Conservation (phyloP, 1,140 invertebrate species). For the Ectropis grisescens region DNA sequence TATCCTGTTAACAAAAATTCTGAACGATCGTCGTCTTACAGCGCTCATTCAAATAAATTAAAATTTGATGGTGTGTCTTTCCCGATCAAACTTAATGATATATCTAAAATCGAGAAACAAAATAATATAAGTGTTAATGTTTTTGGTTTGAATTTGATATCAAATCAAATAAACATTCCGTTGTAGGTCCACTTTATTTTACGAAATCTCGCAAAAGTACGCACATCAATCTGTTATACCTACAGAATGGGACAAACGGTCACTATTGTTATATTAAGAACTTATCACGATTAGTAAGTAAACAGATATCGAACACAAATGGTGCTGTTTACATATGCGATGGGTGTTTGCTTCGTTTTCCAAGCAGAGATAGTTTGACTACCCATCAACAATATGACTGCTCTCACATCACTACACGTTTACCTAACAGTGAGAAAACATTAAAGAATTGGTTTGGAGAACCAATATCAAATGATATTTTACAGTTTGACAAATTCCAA, state of each 20-base stretch:
- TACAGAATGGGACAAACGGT: slow-evolving; percentile 11
- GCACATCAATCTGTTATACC: slow-evolving; percentile 29
- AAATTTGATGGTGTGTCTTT: slow-evolving; percentile 44
- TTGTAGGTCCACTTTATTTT: slow-evolving; percentile 30
- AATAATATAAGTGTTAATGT: slow-evolving; percentile 41
- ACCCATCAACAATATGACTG: slow-evolving; percentile 26
- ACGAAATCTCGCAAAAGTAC: slow-evolving; percentile 20
- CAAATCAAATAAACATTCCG: slow-evolving; percentile 10
- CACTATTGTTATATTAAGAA: slow-evolving; percentile 41
- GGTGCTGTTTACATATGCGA: slow-evolving; percentile 27
- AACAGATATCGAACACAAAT: slow-evolving; percentile 21
- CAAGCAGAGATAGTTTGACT: slow-evolving; percentile 9
- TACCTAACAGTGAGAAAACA: slow-evolving; percentile 12
- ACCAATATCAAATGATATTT: slow-evolving; percentile 9
- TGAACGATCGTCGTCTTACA: slow-evolving; percentile 28
- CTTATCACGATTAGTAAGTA: slow-evolving; percentile 25
- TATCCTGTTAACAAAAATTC: slow-evolving; percentile 23
- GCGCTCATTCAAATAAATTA: slow-evolving; percentile 22
- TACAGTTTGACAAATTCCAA: slow-evolving; percentile 30
- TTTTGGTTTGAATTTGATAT: slow-evolving; percentile 23
- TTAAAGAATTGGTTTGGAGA: slow-evolving; percentile 19
- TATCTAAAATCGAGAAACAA: slow-evolving; percentile 37
- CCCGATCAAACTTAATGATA: slow-evolving; percentile 39
- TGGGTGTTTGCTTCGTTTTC: slow-evolving; percentile 36
- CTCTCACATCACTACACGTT: slow-evolving; percentile 15